Evolutionary conservation across 2,888 invertebrate species (phyloP), one percentile per base, ranked within the genome.

Genomic region (Tortricodes alternella): DNA sequence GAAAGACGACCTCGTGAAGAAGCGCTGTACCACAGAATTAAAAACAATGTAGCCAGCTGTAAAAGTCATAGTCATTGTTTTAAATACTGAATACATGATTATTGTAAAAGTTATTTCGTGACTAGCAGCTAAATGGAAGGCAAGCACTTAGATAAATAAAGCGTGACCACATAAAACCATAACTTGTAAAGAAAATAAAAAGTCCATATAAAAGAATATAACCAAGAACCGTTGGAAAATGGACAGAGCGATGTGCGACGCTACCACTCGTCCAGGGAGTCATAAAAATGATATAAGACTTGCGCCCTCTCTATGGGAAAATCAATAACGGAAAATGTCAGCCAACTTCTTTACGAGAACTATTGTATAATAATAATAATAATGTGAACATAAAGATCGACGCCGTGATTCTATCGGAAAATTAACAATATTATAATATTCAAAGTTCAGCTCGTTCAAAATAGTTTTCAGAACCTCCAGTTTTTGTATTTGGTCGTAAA

Each of bases 241-340:
- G 72, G 74, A 76, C 75, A 74, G 70, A 72, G 70, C 73, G 74
- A 73, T 73, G 68, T 71, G 73, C 73, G 74, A 74, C 71, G 71
- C 68, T 67, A 69, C 68, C 57, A 62, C 67, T 70, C 71, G 84
- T 70, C 80, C 38, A 59, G 82, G 76, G 84, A 76, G 72, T 71
- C 69, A 83, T 83, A 84, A 81, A 82, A 83, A 79, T 84, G 82
- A 85, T 84, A 78, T 77, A 84, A 69, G 70, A 69, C 70, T 69
- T 76, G 73, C 74, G 73, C 70, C 74, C 66, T 74, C 76, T 68
- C 69, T 63, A 65, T 68, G 67, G 68, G 64, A 76, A 76, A 80
- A 83, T 82, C 85, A 78, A 83, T 85, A 71, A 64, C 70, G 68
- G 71, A 65, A 84, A 81, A 82, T 80, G 79, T 80, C 79, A 81